phyloP scores from a whole-genome alignment of 30 jellyfish, hydroid and myxozoan species.

The Catostylus mosaicus region DNA sequence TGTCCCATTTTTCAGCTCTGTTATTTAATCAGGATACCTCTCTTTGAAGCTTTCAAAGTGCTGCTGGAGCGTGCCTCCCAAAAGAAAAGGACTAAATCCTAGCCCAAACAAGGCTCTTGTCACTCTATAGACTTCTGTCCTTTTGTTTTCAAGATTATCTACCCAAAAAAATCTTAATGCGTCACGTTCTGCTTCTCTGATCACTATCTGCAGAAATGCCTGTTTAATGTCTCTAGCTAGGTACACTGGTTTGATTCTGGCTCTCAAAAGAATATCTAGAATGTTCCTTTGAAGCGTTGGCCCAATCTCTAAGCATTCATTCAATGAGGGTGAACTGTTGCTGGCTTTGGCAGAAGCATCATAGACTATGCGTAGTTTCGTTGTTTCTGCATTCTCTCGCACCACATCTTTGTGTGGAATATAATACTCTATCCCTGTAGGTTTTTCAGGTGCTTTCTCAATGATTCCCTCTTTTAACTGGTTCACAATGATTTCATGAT shows the following conservation, averaged over 20 bases:
- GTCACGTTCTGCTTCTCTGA: too few species aligned
- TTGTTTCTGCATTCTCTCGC: constrained; percentile 67
- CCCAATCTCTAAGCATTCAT: constrained; percentile 76
- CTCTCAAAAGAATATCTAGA: too few species aligned
- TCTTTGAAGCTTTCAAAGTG: constrained; percentile 34
- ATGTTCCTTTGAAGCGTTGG: constrained; percentile 85
- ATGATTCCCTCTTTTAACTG: constrained; percentile 74
- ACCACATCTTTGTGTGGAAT: constrained; percentile 76
- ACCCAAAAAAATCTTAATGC: constrained; percentile 55
- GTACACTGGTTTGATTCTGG: too few species aligned
- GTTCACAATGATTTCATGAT: constrained; percentile 46
- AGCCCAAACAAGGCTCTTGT: too few species aligned
- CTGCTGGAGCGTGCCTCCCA: too few species aligned
- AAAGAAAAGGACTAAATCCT: too few species aligned
- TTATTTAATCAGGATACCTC: constrained; percentile 20
- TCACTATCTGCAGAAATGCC: too few species aligned
- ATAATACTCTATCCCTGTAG: constrained; percentile 42
- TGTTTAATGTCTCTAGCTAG: too few species aligned
- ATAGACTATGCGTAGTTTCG: constrained; percentile 73
- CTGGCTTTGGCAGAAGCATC: constrained; percentile 61
- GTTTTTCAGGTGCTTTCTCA: constrained; percentile 64
- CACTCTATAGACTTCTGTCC: constrained; percentile 19
- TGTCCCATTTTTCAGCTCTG: constrained; percentile 33
- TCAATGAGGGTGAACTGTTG: constrained; percentile 50
- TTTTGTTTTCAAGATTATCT: constrained; percentile 21